Base-by-base conservation (phyloP, 2,797 vertebrate species). In the Coluber constrictor region DNA sequence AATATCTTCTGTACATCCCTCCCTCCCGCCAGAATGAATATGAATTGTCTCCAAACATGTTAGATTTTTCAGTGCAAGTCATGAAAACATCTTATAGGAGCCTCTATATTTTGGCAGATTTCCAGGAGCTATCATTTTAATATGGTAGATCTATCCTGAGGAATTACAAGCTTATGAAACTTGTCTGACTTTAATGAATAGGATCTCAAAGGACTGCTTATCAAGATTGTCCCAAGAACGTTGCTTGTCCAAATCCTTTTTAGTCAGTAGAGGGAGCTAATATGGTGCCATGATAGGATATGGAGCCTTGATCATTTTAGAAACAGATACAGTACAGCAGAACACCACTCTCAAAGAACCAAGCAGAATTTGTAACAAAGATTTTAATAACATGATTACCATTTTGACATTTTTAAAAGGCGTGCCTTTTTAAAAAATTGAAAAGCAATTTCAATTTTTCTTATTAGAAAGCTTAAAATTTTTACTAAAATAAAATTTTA, bases 181-280 rank as follows among this genome's bases (percentile, higher is more conserved):
- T 10, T 10, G 86, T 25, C 18, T 55, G 43, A 87, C 61, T 16
- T 56, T 90, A 91, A 57, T 79, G 74, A 94, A 92, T 55, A 89
- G 83, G n/a, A 25, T 94, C 60, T n/a, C 54, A 91, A 89, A 10
- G 6, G 10, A 86, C 32, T 91, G 86, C 10, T 1, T 2, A 3
- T 88, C 43, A 92, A 56, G 18, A 61, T 57, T 63, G 6, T 86
- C 4, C 59, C 88, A 74, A 0, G 1, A 3, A 11, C 0, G 0
- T 59, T 94, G 29, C 55, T 90, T 29, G 15, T 63, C 70, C n/a
- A 93, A 51, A 66, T 16, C 55, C 91, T 63, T 70, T 97, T 95
- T 95, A 94, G 37, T 97, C 97, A 97, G 96, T 95, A 98, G 98
- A 96, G 97, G 97, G 98, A 96, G 97, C 97, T 92, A 96, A 94